Evolutionary conservation across 2,797 vertebrate species (phyloP).

Genomic region (Lophotriccus pileatus): DNA sequence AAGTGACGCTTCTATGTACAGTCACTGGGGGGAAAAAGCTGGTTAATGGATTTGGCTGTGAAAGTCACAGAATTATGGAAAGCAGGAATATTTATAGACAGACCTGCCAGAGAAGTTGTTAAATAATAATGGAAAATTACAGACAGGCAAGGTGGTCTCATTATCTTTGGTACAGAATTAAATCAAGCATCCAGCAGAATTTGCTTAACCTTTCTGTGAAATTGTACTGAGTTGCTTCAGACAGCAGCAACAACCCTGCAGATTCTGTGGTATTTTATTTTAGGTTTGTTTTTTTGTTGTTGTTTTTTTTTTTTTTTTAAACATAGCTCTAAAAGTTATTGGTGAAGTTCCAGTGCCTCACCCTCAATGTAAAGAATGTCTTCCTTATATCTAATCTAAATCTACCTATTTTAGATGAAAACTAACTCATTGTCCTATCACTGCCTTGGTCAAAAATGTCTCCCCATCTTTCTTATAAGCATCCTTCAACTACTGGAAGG

Average conservation of each 20-base stretch:
- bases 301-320: neutral
- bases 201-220: slow-evolving; percentile 53
- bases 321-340: neutral
- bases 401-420: neutral
- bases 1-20: neutral
- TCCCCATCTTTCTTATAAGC: neutral
- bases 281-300: too few relatives aligned
- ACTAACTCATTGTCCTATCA: neutral
- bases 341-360: neutral
- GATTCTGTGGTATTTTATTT: neutral
- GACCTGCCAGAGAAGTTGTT: neutral
- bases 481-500: neutral
- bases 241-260: neutral
- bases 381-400: neutral
- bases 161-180: slow-evolving; percentile 42
- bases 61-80: slow-evolving; percentile 31
- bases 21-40: neutral
- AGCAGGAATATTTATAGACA: slow-evolving; percentile 26
- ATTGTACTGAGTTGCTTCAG: neutral
- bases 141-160: slow-evolving; percentile 12
- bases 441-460: neutral
- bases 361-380: neutral
- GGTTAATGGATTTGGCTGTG: slow-evolving; percentile 27
- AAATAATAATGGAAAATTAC: slow-evolving; percentile 57
- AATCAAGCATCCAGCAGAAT: slow-evolving; percentile 16